Base-by-base conservation (phyloP, 1,140 invertebrate genomes). In the Aphidius gifuensis region DNA sequence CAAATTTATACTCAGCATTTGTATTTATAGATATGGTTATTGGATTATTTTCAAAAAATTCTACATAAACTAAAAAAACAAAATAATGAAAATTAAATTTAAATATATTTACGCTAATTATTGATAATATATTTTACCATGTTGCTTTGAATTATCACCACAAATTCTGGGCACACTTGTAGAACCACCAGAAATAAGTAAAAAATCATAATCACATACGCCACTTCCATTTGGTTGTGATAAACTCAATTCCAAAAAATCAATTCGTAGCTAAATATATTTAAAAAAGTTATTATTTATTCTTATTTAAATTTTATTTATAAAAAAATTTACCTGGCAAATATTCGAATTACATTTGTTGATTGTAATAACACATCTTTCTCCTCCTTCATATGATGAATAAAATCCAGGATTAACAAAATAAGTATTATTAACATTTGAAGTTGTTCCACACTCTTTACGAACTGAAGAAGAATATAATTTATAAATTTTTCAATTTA, bases 61-160 rank as follows among this genome's bases (percentile, higher is more conserved):
- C 88, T 1, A 92, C 82, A 64, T 91, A 93, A 6, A 92, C 85
- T 85, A 51, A 61, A 58, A 23, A 42, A 32, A 50, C 21, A 45
- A 9, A 42, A 47, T 62, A 40, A 5, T 6, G 1, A 47, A 16
- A 9, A 53, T 48, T 46, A 74, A 71, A 32, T 46, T 59, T 58
- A n/a, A 55, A 62, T 16, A 16, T 16, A 16, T 0, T 16, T 48
- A 48, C 65, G 40, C 42, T 62, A 45, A 64, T 56, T 56, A 49
- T 43, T 44, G 9, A 57, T 49, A 57, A 11, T 65, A 47, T 39
- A 54, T n/a, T 50, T 47, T 40, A 86, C 85, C 78, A 72, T 93
- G 92, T 74, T 92, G 90, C 7, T 90, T 91, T 1, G 84, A 83
- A 78, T 92, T 92, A 70, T 90, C 87, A 7, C 92, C 92, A 74